Evolutionary conservation across 2,888 invertebrate genomes (phyloP), one percentile per base, ranked within the genome.

Genomic region (Drosophila sordidula): DNA sequence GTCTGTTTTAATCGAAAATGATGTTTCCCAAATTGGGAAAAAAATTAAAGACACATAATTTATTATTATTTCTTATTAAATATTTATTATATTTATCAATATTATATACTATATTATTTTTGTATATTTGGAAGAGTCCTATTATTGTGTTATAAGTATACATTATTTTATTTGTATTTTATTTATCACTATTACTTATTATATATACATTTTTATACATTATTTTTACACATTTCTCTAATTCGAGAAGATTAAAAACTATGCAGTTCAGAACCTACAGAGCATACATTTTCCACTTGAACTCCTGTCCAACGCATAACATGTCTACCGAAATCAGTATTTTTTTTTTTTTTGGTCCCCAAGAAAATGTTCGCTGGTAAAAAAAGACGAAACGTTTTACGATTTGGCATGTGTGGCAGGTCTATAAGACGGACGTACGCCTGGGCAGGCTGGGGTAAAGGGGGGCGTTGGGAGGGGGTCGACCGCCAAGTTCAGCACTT

Each of bases 401-500:
- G 89, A 89, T 84, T 87, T 73, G 71, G 58, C 82, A 78, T 87
- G 75, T 87, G 88, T 73, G 88, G 72, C 39, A 46, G 45, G 9
- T 49, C 29, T 50, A 22, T 25, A 49, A 16, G 57, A 16, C 56
- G 42, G 22, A 29, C 18, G 6, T 29, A 29, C 29, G 14, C 14
- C 9, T 16, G 9, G 9, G 36, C 36, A 34, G 44, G 44, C 50
- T 36, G 62, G 51, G 57, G 59, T 36, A 22, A 32, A 11, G 14
- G 49, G 12, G 14, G 16, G 32, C 38, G 18, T 6, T 41, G 6
- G n/a, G 9, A 38, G 55, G 34, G 36, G 36, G 58, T 4, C 54
- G 70, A 88, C 70, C 84, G 76, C 79, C 84, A 84, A 85, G 84
- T 81, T 84, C 87, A 85, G 85, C 85, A 78, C 87, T 83, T 88